phyloP scores from a whole-genome alignment of 2,797 vertebrate species.

The Labroides dimidiatus region DNA sequence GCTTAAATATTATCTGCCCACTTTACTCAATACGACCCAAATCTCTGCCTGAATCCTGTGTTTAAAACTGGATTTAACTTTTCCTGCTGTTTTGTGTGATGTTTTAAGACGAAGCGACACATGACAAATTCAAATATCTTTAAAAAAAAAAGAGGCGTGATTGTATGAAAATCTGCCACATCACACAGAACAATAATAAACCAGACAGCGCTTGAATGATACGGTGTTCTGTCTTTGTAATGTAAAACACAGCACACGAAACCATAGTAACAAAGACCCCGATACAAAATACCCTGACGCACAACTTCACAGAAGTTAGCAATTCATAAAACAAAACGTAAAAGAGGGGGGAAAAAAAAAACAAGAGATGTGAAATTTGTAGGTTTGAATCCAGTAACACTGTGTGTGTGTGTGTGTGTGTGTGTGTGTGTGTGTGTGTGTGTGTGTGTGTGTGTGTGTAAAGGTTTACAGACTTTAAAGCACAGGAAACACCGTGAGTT shows the following conservation, averaged over 20 bases:
- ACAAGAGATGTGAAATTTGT: slow-evolving; percentile 33
- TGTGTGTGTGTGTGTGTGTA: slow-evolving; percentile 1
- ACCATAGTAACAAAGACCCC: slow-evolving; percentile 85
- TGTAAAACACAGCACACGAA: slow-evolving; percentile 48
- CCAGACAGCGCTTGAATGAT: slow-evolving; percentile 46
- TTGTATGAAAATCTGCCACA: slow-evolving; percentile 38
- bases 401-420: slow-evolving; percentile 7
- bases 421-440: slow-evolving; percentile 4
- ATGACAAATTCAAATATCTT: slow-evolving; percentile 22
- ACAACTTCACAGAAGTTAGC: slow-evolving; percentile 99
- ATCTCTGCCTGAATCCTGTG: no score
- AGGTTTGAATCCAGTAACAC: slow-evolving; percentile 28
- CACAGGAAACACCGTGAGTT: slow-evolving; percentile 16
- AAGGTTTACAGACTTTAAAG: slow-evolving; percentile 31
- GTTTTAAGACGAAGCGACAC: slow-evolving; percentile 33
- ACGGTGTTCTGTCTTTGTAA: slow-evolving; percentile 58
- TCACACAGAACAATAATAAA: slow-evolving; percentile 35
- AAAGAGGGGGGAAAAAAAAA: slow-evolving; percentile 38
- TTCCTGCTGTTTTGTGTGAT: slow-evolving; percentile 12
- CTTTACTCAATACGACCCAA: slow-evolving; percentile 19
- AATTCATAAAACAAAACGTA: slow-evolving; percentile 62
- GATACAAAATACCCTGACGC: slow-evolving; percentile 90
- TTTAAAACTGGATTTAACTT: slow-evolving; percentile 29
- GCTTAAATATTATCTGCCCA: slow-evolving; percentile 8
- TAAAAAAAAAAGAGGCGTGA: slow-evolving; percentile 46